Evolutionary conservation across 2,797 vertebrate species (phyloP).

Genomic region (Semotilus atromaculatus): DNA sequence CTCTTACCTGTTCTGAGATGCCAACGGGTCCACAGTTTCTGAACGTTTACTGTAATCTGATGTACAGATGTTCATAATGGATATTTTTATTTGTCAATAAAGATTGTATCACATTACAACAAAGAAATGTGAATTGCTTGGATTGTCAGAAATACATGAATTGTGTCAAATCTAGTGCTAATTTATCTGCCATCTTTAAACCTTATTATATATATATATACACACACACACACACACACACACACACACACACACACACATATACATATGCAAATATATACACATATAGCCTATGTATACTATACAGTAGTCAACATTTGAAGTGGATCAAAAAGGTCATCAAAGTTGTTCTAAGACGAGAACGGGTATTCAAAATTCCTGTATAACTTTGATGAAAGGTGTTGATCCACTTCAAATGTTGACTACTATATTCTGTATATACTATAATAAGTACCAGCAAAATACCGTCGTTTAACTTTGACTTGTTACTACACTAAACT

Average conservation of each 20-base stretch:
- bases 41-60: slow-evolving; percentile 60
- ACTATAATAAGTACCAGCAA: not conserved
- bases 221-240: too few relatives aligned
- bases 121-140: slow-evolving; percentile 34
- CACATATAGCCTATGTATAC: too few relatives aligned
- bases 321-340: too few relatives aligned
- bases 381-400: too few relatives aligned
- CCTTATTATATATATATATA: too few relatives aligned
- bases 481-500: not conserved
- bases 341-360: too few relatives aligned
- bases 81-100: slow-evolving; percentile 67
- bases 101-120: slow-evolving; percentile 62
- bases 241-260: rapidly evolving
- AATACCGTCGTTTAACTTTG: not conserved
- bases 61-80: slow-evolving; percentile 62
- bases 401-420: too few relatives aligned
- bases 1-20: slow-evolving; percentile 55
- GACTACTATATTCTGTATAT: too few relatives aligned
- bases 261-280: not conserved
- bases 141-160: not conserved
- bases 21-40: slow-evolving; percentile 57
- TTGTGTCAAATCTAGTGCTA: not conserved
- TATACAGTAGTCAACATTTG: too few relatives aligned
- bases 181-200: not conserved
- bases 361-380: too few relatives aligned